These are phyloP conservation scores for Drosophila greeni DNA, from an alignment of 2,888 invertebrate genomes.

Conservation along the genomic window DNA sequence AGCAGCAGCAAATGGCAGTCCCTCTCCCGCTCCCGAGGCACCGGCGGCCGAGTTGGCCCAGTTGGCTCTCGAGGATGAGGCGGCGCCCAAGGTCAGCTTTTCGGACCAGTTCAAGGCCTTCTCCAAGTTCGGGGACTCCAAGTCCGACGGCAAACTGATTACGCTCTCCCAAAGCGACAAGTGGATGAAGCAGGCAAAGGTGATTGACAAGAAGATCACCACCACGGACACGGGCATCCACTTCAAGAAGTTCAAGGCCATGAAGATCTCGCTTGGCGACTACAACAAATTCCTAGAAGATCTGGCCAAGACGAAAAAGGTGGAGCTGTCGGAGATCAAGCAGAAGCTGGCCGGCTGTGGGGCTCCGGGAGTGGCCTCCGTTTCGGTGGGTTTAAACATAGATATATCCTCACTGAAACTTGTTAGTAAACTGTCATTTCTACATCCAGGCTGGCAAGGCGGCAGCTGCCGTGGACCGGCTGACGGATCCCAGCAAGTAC, in stretches of 20 bases:
- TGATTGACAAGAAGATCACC: constrained; percentile 90
- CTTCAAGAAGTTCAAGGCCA: constrained; percentile 91
- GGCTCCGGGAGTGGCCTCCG: constrained; percentile 83
- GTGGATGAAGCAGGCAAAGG: constrained; percentile 95
- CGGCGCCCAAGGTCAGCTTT: constrained; percentile 78
- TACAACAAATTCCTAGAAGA: constrained; percentile 92
- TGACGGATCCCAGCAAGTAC: constrained; percentile 92
- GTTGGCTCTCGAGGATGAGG: constrained; percentile 75
- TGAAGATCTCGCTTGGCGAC: constrained; percentile 87
- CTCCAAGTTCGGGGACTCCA: constrained; percentile 91
- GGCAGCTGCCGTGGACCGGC: constrained; percentile 81
- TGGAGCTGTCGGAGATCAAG: constrained; percentile 88
- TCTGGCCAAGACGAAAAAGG: constrained; percentile 89
- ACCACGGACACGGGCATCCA: constrained; percentile 94
- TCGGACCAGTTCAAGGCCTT: constrained; percentile 88
- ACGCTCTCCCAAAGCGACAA: constrained; percentile 94
- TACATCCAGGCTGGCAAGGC: constrained; percentile 77
- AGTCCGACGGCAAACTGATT: constrained; percentile 90
- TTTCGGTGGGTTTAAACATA: constrained; percentile 66
- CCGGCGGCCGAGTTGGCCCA: constrained; percentile 76
- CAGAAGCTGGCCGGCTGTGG: constrained; percentile 89
- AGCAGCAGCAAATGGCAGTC: constrained; percentile 64
- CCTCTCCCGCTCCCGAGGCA: constrained; percentile 61
- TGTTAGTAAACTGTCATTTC: not conserved
- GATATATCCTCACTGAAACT: not conserved